Percentiles rank a stretch among this genome's conserved stretches.
phyloP scores from a whole-genome alignment of 2,888 invertebrate genomes.

The Athetis lepigone region DNA sequence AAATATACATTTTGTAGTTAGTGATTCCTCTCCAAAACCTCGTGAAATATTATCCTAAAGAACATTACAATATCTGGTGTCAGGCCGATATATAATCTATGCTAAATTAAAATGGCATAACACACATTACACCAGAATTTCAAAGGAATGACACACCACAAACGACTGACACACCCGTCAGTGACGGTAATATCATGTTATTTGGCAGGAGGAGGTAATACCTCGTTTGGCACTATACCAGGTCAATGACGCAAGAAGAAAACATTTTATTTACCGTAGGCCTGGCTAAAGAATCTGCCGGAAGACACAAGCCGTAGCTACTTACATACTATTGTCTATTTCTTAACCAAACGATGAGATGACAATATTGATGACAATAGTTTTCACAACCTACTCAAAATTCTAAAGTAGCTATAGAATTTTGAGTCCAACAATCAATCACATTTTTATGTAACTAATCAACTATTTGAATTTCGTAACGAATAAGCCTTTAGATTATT shows the following conservation, averaged over 20 bases:
- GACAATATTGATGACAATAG: conserved; percentile 38
- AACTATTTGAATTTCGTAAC: conserved; percentile 51
- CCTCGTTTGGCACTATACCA: background rate
- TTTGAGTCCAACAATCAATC: conserved; percentile 62
- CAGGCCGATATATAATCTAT: background rate
- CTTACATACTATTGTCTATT: conserved; percentile 20
- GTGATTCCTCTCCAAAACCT: too few species aligned
- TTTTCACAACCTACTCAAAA: conserved; percentile 33
- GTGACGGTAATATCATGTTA: conserved; percentile 16
- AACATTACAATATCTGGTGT: background rate
- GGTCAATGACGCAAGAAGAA: conserved; percentile 6
- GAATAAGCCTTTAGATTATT: conserved; percentile 39
- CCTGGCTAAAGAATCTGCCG: conserved; percentile 7
- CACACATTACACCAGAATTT: conserved; percentile 22
- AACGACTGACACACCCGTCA: conserved; percentile 12
- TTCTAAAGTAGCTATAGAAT: too few species aligned
- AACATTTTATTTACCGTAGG: background rate
- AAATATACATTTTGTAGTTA: too few species aligned
- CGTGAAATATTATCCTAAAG: too few species aligned
- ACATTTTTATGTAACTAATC: conserved; percentile 44
- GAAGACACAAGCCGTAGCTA: conserved; percentile 13
- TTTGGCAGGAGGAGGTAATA: conserved; percentile 15
- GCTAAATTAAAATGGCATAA: background rate
- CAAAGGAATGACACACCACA: conserved; percentile 27
- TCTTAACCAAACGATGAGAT: background rate